Conservation (phyloP, 2,888 invertebrate species). For the Morinoia aosen region DNA sequence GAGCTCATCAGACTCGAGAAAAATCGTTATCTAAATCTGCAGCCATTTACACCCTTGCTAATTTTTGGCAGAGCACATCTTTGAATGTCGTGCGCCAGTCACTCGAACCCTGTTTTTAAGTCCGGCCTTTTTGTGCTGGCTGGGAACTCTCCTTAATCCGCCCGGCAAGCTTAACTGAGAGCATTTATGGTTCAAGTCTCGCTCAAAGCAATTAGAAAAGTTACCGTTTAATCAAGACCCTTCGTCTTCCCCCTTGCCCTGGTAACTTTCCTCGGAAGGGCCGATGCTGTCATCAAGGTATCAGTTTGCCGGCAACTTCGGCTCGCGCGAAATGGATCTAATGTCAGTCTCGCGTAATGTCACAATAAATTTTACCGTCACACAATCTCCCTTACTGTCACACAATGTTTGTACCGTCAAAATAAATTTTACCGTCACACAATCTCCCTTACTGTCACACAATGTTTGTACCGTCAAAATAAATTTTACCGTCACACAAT, state of each 20-base stretch:
- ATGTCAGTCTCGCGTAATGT: not conserved
- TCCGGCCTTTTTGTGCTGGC: not conserved
- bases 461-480: not conserved
- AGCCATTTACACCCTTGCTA: not conserved
- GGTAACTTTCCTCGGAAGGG: not conserved
- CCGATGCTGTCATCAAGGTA: not conserved
- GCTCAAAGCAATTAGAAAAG: conserved; percentile 17
- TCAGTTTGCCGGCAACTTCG: not conserved
- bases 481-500: not conserved
- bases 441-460: no score
- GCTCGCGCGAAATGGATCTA: not conserved
- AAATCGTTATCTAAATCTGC: not conserved
- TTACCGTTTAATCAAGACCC: not conserved
- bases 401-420: no score
- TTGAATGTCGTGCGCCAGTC: not conserved
- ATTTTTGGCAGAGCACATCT: not conserved
- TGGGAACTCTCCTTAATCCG: not conserved
- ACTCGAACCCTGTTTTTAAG: not conserved
- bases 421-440: no score
- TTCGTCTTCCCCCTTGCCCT: not conserved
- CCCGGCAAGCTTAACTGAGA: not conserved
- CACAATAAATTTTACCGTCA: not conserved
- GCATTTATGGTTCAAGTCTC: conserved; percentile 4
- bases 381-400: not conserved
- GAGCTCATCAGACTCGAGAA: not conserved